phyloP scores from a whole-genome alignment of 2,113 vertebrate genomes.

The Prunella himalayana region DNA sequence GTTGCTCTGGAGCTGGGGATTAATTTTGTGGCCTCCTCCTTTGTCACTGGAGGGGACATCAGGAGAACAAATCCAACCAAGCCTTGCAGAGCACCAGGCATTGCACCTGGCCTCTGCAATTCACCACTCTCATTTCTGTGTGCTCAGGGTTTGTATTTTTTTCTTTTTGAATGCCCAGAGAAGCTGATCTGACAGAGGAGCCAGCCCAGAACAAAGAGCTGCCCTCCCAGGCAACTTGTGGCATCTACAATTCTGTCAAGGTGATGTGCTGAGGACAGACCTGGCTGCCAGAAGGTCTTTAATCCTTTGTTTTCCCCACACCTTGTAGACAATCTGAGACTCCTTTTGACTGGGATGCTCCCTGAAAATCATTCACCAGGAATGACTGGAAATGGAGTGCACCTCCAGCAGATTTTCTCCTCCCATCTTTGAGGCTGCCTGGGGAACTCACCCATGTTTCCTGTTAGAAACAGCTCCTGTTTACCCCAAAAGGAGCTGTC shows the following conservation, averaged over 20 bases:
- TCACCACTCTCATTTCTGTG: background rate
- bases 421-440: background rate
- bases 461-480: background rate
- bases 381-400: background rate
- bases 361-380: background rate
- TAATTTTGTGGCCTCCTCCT: background rate
- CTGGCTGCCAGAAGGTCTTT: background rate
- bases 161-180: background rate
- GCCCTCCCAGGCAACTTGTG: background rate
- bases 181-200: background rate
- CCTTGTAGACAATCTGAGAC: background rate
- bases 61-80: background rate
- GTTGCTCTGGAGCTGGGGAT: background rate
- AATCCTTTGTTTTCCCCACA: background rate
- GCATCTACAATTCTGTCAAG: background rate
- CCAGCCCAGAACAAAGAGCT: background rate
- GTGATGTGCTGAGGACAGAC: background rate
- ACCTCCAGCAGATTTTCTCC: background rate
- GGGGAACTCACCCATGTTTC: background rate
- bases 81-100: background rate
- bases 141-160: background rate
- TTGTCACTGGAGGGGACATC: background rate
- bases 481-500: background rate
- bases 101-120: background rate
- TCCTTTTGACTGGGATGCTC: background rate